Conservation (phyloP, 1,140 invertebrate species). For the Neodiprion pinetum region DNA sequence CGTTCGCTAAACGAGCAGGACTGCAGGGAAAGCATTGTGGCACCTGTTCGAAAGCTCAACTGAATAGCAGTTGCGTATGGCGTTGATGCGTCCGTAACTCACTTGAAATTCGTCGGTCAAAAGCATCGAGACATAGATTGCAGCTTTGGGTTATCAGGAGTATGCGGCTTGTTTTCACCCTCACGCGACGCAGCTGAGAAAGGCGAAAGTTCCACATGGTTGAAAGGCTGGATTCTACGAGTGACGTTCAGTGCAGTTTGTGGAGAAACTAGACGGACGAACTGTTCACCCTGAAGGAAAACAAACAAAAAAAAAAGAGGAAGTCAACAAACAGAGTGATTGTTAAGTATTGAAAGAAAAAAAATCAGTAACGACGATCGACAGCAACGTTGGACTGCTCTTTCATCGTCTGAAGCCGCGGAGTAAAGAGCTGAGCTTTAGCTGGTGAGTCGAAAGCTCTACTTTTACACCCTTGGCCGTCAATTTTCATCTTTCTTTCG, state of each 20-base stretch:
- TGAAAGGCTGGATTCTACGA: slow-evolving; percentile 8
- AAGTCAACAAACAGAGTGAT: neutral
- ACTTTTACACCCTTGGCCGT: neutral
- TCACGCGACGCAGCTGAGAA: slow-evolving; percentile 41
- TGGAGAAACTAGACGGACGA: slow-evolving; percentile 39
- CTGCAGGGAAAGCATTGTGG: no score
- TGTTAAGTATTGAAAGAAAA: neutral
- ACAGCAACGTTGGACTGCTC: neutral
- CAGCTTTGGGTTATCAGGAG: no score
- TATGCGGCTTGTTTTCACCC: neutral
- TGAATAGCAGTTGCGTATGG: no score
- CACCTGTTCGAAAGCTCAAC: no score
- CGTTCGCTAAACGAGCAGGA: no score
- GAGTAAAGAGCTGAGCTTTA: slow-evolving; percentile 24
- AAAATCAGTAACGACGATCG: neutral
- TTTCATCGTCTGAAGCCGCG: slow-evolving; percentile 8
- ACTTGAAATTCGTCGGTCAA: no score
- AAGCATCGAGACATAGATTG: no score
- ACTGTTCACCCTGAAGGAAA: no score
- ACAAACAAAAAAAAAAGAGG: neutral
- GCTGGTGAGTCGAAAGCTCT: slow-evolving; percentile 31
- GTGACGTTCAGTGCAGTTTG: slow-evolving; percentile 42
- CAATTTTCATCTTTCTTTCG: neutral
- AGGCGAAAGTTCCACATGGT: slow-evolving; percentile 1
- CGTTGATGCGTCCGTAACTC: no score